phyloP scores from a whole-genome alignment of 1,140 invertebrate genomes.

The Vanessa tameamea region DNA sequence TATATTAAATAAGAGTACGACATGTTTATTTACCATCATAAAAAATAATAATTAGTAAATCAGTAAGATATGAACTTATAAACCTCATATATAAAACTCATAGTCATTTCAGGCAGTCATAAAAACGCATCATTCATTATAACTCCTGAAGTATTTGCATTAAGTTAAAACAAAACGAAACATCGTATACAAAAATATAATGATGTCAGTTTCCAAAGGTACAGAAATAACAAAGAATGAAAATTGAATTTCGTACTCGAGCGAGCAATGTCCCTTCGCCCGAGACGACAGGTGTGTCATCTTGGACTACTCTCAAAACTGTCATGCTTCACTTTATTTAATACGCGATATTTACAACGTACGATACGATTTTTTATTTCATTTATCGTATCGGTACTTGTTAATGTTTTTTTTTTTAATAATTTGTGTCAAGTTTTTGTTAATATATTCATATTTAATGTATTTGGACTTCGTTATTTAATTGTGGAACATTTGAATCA shows the following conservation, averaged over 20 bases:
- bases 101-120: too few relatives aligned
- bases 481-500: too few relatives aligned
- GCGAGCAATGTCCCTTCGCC: constrained; percentile 15
- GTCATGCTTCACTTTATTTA: constrained; percentile 15
- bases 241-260: constrained; percentile 31
- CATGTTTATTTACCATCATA: too few relatives aligned
- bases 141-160: not conserved
- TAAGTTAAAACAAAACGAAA: not conserved
- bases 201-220: constrained; percentile 10
- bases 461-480: too few relatives aligned
- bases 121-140: too few relatives aligned
- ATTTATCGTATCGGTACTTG: not conserved
- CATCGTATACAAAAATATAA: not conserved
- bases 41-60: too few relatives aligned
- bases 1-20: too few relatives aligned
- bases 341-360: not conserved
- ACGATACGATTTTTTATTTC: constrained; percentile 7
- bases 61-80: too few relatives aligned
- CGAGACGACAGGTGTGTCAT: constrained; percentile 27
- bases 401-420: too few relatives aligned
- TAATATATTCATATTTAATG: too few relatives aligned
- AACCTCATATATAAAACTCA: too few relatives aligned
- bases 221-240: constrained; percentile 9
- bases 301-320: constrained; percentile 13
- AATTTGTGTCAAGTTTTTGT: too few relatives aligned